Base-by-base conservation (phyloP, 2,113 vertebrate genomes). In the Myrmophylax atrothorax region DNA sequence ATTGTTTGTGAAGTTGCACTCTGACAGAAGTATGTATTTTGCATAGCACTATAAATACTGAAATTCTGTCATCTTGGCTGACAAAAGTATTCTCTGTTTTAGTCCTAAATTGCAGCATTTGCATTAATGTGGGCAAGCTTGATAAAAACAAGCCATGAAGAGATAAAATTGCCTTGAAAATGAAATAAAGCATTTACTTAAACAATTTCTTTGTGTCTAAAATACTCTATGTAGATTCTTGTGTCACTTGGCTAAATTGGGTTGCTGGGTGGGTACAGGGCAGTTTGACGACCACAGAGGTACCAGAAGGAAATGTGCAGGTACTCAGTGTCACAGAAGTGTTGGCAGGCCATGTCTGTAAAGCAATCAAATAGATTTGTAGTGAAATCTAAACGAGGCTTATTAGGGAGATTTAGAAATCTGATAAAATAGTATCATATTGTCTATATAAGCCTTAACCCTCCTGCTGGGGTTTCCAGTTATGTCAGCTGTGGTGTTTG, bases 81-180 rank as follows among this genome's bases (percentile, higher is more conserved):
- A 63, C 59, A 46, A 91, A 88, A 79, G 31, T 58, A 37, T 44
- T 90, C 55, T 82, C 37, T 40, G 31, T 72, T 56, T 90, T 72
- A 82, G 69, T 85, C 46, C 88, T 94, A 64, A 79, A 53, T 86
- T 95, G 85, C 29, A 70, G 14, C 50, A 88, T 88, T 90, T 79
- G 67, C 68, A 96, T 85, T 44, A 82, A 87, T 88, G 95, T 86
- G n/a, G 91, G 79, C 28, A 91, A 96, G 69, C 67, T 53, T 44
- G 12, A 53, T 60, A 25, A 67, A 91, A 62, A 83, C 63, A 90
- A 92, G 31, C 17, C 62, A 69, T 2, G 0, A 49, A 35, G 50
- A 84, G 56, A 53, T 38, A 81, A 88, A 88, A 72, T 25, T 88
- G 19, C 31, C 29, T 84, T 67, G 59, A 55, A 84, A 81, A 89